Base-by-base conservation (phyloP, 2,113 vertebrate genomes). In the Atractosteus spatula region DNA sequence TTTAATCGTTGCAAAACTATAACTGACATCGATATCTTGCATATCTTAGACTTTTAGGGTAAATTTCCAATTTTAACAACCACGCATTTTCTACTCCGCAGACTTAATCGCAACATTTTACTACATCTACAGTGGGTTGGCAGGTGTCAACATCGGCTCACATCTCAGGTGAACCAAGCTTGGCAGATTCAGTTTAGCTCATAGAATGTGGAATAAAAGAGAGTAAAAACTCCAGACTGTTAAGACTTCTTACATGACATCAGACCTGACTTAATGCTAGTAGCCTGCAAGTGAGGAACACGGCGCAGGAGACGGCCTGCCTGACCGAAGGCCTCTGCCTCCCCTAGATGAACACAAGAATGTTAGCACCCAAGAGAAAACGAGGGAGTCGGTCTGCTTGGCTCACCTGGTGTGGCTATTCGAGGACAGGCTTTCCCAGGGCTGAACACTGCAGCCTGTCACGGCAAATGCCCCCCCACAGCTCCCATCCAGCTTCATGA, bases 341-440 rank as follows among this genome's bases (percentile, higher is more conserved):
- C 29, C 29, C 29, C 29, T 29, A 29, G 29, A 29, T 29, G 29
- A 29, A 29, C 29, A 29, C 29, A 29, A 29, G 29, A 29, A 29
- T 29, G 10, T 10, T 51, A 51, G 10, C 10, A 51, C 10, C 10
- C 47, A 51, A 10, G 47, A 5, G 47, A 51, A 51, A 51, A 5
- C 47, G 47, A 7, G 47, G 47, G 10, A 51, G 47, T 51, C 47
- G 10, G 5, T 5, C 5, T 10, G 10, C 47, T 51, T 10, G 55
- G n/a, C 2, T 82, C 87, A 95, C 95, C 95, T 96, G 69, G 94
- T 95, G 74, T 95, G 95, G 82, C 94, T 96, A 83, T 95, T 95
- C 75, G 94, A 95, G 4, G 93, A 95, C 13, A 95, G 86, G 74
- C 93, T 95, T 82, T 96, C 93, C 94, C 94, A 95, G 41, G 93